phyloP scores from a whole-genome alignment of 2,113 vertebrate genomes.

The Himantopus leucocephalus region DNA sequence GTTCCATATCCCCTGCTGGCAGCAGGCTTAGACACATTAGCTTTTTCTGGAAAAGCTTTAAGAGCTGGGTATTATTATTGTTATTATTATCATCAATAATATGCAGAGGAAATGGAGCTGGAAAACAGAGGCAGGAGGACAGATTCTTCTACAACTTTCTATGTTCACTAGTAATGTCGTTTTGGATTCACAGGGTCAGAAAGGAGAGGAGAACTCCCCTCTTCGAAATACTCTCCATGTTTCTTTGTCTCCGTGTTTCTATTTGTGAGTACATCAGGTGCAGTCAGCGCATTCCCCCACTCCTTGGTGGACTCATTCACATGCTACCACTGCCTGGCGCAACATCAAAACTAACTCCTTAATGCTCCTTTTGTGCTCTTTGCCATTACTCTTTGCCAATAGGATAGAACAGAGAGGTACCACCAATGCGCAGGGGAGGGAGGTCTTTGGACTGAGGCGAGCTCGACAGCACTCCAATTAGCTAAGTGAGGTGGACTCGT shows the following conservation, averaged over 20 bases:
- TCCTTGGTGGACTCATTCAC: not conserved
- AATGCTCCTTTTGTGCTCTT: not conserved
- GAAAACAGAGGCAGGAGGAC: not conserved
- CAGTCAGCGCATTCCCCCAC: not conserved
- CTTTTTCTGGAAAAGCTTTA: conserved; percentile 52
- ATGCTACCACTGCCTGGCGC: not conserved
- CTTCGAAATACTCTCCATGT: not conserved
- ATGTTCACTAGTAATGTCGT: rapidly evolving
- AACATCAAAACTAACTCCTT: not conserved
- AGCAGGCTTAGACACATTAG: conserved; percentile 23
- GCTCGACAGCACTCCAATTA: not conserved
- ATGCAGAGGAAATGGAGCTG: conserved; percentile 24
- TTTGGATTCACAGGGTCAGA: not conserved
- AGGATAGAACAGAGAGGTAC: not conserved
- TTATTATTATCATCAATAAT: conserved; percentile 51
- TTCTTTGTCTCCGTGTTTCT: not conserved
- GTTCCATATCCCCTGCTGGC: conserved; percentile 49
- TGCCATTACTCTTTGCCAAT: not conserved
- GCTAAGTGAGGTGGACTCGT: not conserved
- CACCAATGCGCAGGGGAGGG: not conserved
- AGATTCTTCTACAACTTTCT: not conserved
- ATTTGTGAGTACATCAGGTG: not conserved
- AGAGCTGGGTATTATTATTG: conserved; percentile 36
- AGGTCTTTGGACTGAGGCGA: not conserved
- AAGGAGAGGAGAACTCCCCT: not conserved